Evolutionary conservation across 1,140 invertebrate genomes (phyloP).

Genomic region (Melipona quadrifasciata): DNA sequence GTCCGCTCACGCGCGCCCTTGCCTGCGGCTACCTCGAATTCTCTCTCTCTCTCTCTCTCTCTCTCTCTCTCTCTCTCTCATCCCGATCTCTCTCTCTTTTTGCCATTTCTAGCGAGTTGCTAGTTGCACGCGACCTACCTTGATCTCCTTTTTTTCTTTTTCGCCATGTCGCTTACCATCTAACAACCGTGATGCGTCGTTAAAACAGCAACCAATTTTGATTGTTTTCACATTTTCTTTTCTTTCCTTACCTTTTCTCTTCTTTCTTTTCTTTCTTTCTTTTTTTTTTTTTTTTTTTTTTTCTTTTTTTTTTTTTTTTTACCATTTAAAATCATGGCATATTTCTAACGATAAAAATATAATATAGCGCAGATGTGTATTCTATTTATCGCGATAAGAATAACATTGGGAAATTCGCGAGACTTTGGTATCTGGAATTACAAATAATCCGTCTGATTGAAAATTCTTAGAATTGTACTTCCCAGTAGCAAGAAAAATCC

Average conservation of each 20-base stretch:
- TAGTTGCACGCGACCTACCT: constrained; percentile 43
- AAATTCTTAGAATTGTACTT: background rate
- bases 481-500: background rate
- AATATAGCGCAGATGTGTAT: background rate
- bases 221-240: constrained; percentile 40
- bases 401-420: background rate
- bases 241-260: too few relatives aligned
- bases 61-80: constrained; percentile 54
- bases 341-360: background rate
- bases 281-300: too few relatives aligned
- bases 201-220: constrained; percentile 59
- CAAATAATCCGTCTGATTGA: background rate
- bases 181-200: constrained; percentile 55
- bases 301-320: too few relatives aligned
- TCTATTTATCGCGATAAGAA: background rate
- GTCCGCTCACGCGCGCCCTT: constrained; percentile 78
- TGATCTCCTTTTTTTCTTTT: constrained; percentile 46
- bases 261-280: too few relatives aligned
- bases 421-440: background rate
- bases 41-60: constrained; percentile 53
- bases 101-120: constrained; percentile 26
- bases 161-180: constrained; percentile 54
- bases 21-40: constrained; percentile 70
- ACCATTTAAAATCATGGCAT: background rate
- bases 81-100: constrained; percentile 25